Conservation (phyloP, 2,113 vertebrate genomes). For the Collichthys lucidus region DNA sequence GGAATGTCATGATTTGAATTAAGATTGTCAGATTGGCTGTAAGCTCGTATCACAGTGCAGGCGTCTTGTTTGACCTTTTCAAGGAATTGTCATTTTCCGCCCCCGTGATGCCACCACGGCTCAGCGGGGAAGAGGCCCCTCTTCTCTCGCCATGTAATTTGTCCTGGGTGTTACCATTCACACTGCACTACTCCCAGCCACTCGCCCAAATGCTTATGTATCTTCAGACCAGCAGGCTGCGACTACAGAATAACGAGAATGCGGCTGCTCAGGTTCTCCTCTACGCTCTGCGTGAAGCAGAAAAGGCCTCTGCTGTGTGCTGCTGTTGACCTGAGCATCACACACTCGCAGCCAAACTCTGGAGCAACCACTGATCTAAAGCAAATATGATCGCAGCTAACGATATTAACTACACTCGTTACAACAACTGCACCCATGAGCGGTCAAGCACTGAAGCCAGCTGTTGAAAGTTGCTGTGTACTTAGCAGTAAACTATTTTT, state of each 20-base stretch:
- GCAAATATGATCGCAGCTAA: constrained; percentile 74
- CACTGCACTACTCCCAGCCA: constrained; percentile 77
- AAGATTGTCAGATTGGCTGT: constrained; percentile 87
- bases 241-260: constrained; percentile 80
- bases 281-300: constrained; percentile 66
- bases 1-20: constrained; percentile 88
- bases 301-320: constrained; percentile 65
- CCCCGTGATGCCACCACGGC: constrained; percentile 84
- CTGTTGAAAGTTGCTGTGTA: constrained; percentile 47
- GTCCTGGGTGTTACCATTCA: constrained; percentile 83
- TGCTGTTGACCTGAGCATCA: constrained; percentile 62
- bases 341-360: constrained; percentile 51
- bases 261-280: constrained; percentile 72
- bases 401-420: constrained; percentile 69
- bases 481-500: constrained; percentile 52
- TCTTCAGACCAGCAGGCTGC: constrained; percentile 82
- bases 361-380: constrained; percentile 71
- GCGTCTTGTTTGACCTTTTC: constrained; percentile 88
- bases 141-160: constrained; percentile 81
- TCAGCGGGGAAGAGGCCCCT: constrained; percentile 77
- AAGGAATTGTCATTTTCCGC: constrained; percentile 88
- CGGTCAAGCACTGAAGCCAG: constrained; percentile 55
- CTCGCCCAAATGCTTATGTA: constrained; percentile 74
- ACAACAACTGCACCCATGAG: constrained; percentile 61
- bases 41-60: constrained; percentile 80